These are phyloP conservation scores for Channa striata DNA, from an alignment of 2,797 vertebrate genomes.

Conservation along the genomic window DNA sequence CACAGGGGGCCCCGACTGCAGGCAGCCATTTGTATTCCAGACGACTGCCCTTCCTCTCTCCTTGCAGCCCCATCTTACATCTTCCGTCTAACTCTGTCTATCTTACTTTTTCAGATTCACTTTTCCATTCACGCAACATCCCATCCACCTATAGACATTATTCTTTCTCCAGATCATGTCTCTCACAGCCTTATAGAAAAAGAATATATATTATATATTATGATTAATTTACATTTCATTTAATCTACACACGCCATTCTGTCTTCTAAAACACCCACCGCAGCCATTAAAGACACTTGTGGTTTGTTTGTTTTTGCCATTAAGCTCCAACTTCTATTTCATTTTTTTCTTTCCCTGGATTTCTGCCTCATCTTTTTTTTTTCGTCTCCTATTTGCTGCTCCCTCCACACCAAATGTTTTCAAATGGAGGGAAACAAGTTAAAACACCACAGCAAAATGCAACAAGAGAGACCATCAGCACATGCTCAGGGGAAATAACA, in stretches of 20 bases:
- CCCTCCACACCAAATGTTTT: slow-evolving; percentile 67
- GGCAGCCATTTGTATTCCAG: slow-evolving; percentile 83
- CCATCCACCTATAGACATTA: slow-evolving; percentile 60
- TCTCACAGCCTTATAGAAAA: slow-evolving; percentile 34
- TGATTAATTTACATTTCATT: slow-evolving; percentile 67
- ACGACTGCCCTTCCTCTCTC: slow-evolving; percentile 77
- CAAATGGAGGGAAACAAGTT: slow-evolving; percentile 77
- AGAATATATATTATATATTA: slow-evolving; percentile 18
- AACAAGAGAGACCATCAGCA: slow-evolving; percentile 67
- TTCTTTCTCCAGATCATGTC: slow-evolving; percentile 64
- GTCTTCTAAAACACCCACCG: slow-evolving; percentile 26
- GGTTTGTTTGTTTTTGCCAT: slow-evolving; percentile 57
- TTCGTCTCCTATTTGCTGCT: slow-evolving; percentile 37
- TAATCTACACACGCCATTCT: slow-evolving; percentile 26
- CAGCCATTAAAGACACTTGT: slow-evolving; percentile 46
- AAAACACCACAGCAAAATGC: slow-evolving; percentile 72
- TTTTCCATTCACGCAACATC: slow-evolving; percentile 52
- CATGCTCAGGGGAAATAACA: slow-evolving; percentile 82
- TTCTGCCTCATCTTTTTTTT: slow-evolving; percentile 16
- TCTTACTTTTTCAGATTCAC: slow-evolving; percentile 52
- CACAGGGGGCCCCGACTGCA: slow-evolving; percentile 68
- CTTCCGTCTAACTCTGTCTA: slow-evolving; percentile 54
- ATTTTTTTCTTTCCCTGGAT: slow-evolving; percentile 43
- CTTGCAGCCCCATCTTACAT: slow-evolving; percentile 67
- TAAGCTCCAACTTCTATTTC: slow-evolving; percentile 50